phyloP scores from a whole-genome alignment of 2,797 vertebrate genomes.

The Coranthus polyacanthus region DNA sequence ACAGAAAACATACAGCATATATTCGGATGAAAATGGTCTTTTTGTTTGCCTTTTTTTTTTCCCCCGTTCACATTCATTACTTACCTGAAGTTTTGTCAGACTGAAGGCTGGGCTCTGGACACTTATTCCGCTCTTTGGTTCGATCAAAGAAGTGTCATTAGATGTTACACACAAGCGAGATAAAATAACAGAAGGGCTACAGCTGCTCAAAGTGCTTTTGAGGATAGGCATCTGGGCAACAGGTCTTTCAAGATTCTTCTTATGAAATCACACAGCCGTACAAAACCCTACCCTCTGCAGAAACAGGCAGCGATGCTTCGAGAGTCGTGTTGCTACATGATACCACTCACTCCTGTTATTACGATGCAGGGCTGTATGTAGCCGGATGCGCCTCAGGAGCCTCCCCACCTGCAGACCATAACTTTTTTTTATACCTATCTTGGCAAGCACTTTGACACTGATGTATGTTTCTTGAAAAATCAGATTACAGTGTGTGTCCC shows the following conservation, averaged over 20 bases:
- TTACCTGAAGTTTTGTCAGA: constrained; percentile 1
- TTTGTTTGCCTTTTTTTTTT: constrained; percentile 11
- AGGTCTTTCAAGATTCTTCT: constrained; percentile 48
- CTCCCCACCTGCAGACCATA: constrained; percentile 49
- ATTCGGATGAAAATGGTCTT: too few species aligned
- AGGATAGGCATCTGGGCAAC: constrained; percentile 54
- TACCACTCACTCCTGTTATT: constrained; percentile 31
- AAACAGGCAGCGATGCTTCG: constrained; percentile 24
- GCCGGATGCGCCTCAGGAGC: constrained; percentile 37
- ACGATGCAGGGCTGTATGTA: constrained; percentile 24
- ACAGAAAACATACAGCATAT: constrained; percentile 21
- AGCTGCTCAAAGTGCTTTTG: constrained; percentile 39
- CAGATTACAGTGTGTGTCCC: constrained; percentile 10
- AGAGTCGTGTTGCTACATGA: constrained; percentile 53
- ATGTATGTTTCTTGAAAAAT: constrained; percentile 9
- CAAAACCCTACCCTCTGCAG: neutral
- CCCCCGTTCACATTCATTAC: too few species aligned
- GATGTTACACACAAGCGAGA: neutral
- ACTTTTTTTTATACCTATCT: constrained; percentile 22
- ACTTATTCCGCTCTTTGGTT: constrained; percentile 5
- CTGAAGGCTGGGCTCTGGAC: constrained; percentile 10
- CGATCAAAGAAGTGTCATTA: neutral
- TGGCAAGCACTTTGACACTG: constrained; percentile 10
- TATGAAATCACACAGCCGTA: constrained; percentile 39
- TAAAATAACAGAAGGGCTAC: constrained; percentile 10